Percentiles rank a stretch among this genome's conserved stretches.
These are phyloP conservation scores for Parus major DNA, from an alignment of 2,113 vertebrate genomes.

Conservation along the genomic window DNA sequence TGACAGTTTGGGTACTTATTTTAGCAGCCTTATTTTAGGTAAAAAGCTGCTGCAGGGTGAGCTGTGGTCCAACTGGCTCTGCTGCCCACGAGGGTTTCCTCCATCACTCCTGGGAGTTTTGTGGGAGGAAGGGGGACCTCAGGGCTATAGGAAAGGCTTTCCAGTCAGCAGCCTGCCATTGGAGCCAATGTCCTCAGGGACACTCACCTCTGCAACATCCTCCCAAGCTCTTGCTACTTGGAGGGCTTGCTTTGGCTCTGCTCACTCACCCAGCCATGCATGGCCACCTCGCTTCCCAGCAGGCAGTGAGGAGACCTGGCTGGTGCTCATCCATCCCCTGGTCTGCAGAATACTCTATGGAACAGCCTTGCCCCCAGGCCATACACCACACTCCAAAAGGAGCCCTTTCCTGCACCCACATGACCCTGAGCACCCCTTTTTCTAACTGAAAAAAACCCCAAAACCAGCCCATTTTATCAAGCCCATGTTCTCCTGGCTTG, in stretches of 20 bases:
- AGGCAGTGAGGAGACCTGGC: neutral
- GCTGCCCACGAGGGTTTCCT: neutral
- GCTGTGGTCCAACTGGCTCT: neutral
- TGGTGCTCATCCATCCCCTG: neutral
- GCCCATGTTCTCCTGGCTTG: neutral
- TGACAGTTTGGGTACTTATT: neutral
- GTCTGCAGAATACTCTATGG: neutral
- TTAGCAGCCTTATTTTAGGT: slow-evolving; percentile 10
- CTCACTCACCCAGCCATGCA: neutral
- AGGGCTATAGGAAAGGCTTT: neutral
- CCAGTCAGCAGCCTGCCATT: neutral
- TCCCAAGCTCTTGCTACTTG: neutral
- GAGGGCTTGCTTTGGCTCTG: neutral
- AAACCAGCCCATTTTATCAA: neutral
- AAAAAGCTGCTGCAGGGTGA: slow-evolving; percentile 4
- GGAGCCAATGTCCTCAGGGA: neutral
- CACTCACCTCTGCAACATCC: neutral
- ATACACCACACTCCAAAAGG: neutral
- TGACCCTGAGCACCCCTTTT: neutral
- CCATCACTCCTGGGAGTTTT: neutral
- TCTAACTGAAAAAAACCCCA: neutral
- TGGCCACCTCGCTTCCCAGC: neutral
- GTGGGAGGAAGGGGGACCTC: neutral
- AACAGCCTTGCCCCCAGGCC: fast-evolving
- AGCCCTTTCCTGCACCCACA: neutral